Conservation (phyloP, 2,113 vertebrate species). For the Sula dactylatra region DNA sequence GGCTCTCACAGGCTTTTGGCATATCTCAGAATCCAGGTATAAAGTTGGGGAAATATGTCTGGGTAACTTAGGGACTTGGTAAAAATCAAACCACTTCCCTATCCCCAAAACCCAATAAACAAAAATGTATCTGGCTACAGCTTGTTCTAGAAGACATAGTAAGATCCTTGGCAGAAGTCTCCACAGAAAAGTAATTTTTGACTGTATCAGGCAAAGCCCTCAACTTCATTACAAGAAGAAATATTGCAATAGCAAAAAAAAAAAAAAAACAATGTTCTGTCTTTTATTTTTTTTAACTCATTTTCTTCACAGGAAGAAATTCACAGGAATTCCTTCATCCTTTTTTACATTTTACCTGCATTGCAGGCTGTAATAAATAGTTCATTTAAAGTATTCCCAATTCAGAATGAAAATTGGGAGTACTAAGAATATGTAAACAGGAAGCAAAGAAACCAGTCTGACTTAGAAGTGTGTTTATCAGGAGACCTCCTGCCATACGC, state of each 20-base stretch:
- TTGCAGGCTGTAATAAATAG: background rate
- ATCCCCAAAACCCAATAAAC: background rate
- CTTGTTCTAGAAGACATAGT: background rate
- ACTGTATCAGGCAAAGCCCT: slow-evolving; percentile 6
- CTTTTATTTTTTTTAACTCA: background rate
- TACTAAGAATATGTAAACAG: background rate
- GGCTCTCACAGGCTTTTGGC: background rate
- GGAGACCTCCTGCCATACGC: background rate
- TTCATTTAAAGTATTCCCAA: background rate
- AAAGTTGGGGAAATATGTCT: background rate
- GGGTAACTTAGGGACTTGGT: background rate
- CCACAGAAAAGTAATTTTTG: slow-evolving; percentile 3
- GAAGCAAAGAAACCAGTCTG: background rate
- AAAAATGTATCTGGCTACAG: background rate
- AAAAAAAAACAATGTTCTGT: background rate
- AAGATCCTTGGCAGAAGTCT: background rate
- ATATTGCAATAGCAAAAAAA: background rate
- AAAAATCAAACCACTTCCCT: background rate
- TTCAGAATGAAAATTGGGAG: background rate
- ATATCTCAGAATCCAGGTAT: background rate
- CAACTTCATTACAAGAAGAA: background rate
- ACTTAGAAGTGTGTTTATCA: background rate
- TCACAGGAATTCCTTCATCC: background rate
- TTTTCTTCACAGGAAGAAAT: slow-evolving; percentile 28
- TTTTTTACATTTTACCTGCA: background rate